Conservation (phyloP, 2,888 invertebrate species). For the Oxyteleia sp. region DNA sequence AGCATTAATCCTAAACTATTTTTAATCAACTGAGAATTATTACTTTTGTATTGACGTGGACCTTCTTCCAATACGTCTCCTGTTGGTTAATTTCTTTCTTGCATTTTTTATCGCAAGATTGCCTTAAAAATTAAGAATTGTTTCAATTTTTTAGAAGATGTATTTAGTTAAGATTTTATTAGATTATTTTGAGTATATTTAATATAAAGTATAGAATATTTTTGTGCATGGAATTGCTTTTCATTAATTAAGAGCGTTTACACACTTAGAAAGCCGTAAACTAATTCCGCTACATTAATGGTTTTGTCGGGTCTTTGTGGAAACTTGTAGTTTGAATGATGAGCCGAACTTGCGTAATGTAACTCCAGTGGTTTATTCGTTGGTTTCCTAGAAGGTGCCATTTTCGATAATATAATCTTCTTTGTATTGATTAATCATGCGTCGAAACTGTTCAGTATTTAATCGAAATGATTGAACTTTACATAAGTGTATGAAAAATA, state of each 20-base stretch:
- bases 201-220: not conserved
- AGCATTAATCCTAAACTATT: not conserved
- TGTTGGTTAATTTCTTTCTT: conserved; percentile 18
- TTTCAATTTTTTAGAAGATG: not conserved
- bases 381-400: conserved; percentile 32
- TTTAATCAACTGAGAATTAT: not conserved
- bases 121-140: conserved; percentile 33
- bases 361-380: conserved; percentile 13
- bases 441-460: not conserved
- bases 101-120: conserved; percentile 55
- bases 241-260: conserved; percentile 7
- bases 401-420: conserved; percentile 7
- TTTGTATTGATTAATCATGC: not conserved
- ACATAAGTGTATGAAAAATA: not conserved
- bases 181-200: not conserved
- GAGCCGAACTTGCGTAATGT: conserved; percentile 19
- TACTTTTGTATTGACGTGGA: conserved; percentile 14
- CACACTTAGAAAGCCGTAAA: conserved; percentile 71
- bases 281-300: conserved; percentile 59
- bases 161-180: too few species aligned
- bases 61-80: conserved; percentile 22
- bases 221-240: not conserved
- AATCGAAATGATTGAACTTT: not conserved
- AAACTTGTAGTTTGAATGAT: conserved; percentile 2
- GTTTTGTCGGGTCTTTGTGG: conserved; percentile 3